Conservation (phyloP, 2,113 vertebrate genomes). For the Planiliza haematocheilus region DNA sequence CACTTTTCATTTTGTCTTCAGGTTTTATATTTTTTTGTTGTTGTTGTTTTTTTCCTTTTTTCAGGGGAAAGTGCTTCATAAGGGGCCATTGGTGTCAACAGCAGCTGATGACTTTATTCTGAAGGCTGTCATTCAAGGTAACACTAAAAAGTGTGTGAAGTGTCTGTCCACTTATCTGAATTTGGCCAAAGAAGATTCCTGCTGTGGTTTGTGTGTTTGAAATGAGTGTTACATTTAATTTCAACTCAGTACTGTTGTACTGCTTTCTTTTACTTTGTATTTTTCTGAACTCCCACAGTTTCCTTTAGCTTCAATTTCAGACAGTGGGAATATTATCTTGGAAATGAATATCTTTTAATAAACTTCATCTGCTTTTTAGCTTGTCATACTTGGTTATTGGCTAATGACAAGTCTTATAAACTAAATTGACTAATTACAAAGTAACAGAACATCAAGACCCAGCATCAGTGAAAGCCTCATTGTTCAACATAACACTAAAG, state of each 20-base stretch:
- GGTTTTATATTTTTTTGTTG: not conserved
- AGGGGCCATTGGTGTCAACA: slow-evolving; percentile 73
- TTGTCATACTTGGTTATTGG: no score
- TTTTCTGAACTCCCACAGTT: not conserved
- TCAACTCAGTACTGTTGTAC: not conserved
- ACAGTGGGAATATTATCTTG: no score
- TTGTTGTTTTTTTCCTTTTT: not conserved
- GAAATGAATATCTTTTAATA: no score
- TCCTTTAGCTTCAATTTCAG: no score
- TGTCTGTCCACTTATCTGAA: not conserved
- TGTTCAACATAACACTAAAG: no score
- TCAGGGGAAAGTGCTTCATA: slow-evolving; percentile 78
- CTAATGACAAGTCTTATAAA: no score
- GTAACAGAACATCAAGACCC: not conserved
- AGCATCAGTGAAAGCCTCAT: not conserved
- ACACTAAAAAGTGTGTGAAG: not conserved
- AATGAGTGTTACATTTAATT: not conserved
- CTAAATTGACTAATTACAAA: not conserved
- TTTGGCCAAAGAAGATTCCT: not conserved
- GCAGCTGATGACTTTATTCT: slow-evolving; percentile 58
- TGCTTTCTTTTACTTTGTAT: not conserved
- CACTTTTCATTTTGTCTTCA: not conserved
- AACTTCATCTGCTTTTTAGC: no score
- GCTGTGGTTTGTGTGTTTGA: not conserved
- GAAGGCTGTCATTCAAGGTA: slow-evolving; percentile 81